Evolutionary conservation across 2,113 vertebrate species (phyloP).

Genomic region (Sterna hirundo): DNA sequence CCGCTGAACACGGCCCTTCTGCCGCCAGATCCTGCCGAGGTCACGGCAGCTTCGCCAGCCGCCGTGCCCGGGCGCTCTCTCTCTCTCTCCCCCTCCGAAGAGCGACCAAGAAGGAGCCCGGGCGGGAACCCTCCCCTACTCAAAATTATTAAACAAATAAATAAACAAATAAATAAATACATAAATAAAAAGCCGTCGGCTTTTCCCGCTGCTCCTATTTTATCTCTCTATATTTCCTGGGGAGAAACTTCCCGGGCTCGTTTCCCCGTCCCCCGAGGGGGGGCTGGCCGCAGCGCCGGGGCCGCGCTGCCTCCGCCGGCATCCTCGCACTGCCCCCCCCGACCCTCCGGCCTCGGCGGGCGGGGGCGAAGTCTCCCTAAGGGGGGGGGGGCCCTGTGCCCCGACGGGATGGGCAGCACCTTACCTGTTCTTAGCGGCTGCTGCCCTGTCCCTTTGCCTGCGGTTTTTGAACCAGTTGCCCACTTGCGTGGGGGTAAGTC

Average conservation of each 20-base stretch:
- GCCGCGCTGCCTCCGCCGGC: background rate
- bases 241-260: background rate
- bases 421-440: constrained; percentile 98
- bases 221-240: background rate
- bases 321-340: background rate
- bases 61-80: fast-evolving
- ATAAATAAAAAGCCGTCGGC: background rate
- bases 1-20: background rate
- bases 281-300: background rate
- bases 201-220: background rate
- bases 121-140: background rate
- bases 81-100: background rate
- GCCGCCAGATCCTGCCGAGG: background rate
- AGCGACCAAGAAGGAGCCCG: background rate
- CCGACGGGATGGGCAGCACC: constrained; percentile 33
- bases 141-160: background rate
- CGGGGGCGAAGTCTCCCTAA: background rate
- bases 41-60: background rate
- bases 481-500: constrained; percentile 99
- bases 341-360: background rate
- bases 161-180: background rate
- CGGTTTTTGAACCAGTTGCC: constrained; percentile 99
- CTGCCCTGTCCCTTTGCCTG: constrained; percentile 97
- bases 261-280: background rate
- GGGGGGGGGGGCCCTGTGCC: background rate